Evolutionary conservation across 2,797 vertebrate genomes (phyloP).

Genomic region (Diplodus sargus): DNA sequence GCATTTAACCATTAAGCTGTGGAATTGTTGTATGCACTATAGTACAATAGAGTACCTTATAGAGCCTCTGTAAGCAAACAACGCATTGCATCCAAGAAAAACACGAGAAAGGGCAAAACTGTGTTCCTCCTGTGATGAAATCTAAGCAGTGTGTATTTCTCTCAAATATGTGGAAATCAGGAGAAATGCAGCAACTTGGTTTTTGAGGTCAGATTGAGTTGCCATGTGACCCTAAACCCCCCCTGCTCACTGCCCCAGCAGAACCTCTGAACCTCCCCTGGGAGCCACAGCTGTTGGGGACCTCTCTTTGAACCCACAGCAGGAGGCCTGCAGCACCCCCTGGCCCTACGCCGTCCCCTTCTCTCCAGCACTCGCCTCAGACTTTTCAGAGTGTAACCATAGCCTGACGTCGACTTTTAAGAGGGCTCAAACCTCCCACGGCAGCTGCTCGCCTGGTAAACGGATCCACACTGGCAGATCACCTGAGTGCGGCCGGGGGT

Average conservation of each 20-base stretch:
- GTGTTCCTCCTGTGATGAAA: conserved; percentile 43
- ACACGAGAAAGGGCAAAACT: conserved; percentile 1
- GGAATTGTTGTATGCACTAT: background rate
- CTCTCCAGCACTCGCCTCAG: conserved; percentile 55
- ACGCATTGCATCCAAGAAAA: background rate
- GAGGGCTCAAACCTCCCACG: conserved; percentile 78
- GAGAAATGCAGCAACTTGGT: conserved; percentile 47
- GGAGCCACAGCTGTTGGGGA: conserved; percentile 82
- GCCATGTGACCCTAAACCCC: conserved; percentile 56
- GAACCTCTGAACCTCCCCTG: conserved; percentile 67
- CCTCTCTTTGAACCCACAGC: conserved; percentile 84
- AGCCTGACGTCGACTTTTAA: conserved; percentile 79
- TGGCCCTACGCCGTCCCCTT: conserved; percentile 52
- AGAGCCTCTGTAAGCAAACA: conserved; percentile 1
- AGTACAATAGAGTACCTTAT: background rate
- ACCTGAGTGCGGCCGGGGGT: conserved; percentile 78
- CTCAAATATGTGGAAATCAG: conserved; percentile 42
- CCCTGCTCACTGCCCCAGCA: conserved; percentile 28
- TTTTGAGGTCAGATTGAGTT: conserved; percentile 73
- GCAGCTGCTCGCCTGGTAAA: conserved; percentile 84
- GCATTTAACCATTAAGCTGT: background rate
- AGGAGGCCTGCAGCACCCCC: conserved; percentile 73
- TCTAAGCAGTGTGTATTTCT: conserved; percentile 41
- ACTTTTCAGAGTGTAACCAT: conserved; percentile 77
- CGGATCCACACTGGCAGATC: conserved; percentile 78